These are phyloP conservation scores for Calonectris borealis DNA, from an alignment of 2,113 vertebrate species.

Conservation along the genomic window DNA sequence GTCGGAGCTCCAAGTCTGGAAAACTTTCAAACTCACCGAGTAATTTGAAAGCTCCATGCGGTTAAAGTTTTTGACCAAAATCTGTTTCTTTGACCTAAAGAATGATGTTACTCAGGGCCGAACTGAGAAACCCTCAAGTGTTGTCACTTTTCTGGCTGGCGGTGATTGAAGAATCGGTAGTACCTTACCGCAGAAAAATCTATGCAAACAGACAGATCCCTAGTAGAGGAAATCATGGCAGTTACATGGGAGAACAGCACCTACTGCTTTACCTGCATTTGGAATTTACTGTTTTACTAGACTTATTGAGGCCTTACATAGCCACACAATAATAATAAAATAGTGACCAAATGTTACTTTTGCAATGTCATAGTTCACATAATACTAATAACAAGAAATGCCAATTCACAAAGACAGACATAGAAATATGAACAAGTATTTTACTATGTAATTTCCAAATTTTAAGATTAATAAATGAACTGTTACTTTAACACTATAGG, in stretches of 20 bases:
- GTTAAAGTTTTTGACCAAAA: neutral
- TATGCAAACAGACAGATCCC: neutral
- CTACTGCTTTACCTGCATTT: neutral
- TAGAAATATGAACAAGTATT: neutral
- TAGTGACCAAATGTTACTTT: neutral
- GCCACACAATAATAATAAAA: neutral
- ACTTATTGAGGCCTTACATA: neutral
- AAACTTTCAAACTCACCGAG: neutral
- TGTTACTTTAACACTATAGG: conserved; percentile 37
- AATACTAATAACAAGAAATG: neutral
- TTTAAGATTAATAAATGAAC: neutral
- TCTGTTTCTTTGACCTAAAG: neutral
- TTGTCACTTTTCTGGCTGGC: neutral
- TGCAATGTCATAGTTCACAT: neutral
- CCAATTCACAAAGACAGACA: neutral
- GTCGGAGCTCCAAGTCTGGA: neutral
- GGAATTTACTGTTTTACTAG: neutral
- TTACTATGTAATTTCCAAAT: conserved; percentile 2
- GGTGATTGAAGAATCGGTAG: neutral
- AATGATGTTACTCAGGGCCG: neutral
- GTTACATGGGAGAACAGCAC: neutral
- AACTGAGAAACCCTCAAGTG: neutral
- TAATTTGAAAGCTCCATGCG: neutral
- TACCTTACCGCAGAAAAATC: neutral
- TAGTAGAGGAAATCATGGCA: neutral